phyloP scores from a whole-genome alignment of 2,797 vertebrate genomes.

The Liasis olivaceus region DNA sequence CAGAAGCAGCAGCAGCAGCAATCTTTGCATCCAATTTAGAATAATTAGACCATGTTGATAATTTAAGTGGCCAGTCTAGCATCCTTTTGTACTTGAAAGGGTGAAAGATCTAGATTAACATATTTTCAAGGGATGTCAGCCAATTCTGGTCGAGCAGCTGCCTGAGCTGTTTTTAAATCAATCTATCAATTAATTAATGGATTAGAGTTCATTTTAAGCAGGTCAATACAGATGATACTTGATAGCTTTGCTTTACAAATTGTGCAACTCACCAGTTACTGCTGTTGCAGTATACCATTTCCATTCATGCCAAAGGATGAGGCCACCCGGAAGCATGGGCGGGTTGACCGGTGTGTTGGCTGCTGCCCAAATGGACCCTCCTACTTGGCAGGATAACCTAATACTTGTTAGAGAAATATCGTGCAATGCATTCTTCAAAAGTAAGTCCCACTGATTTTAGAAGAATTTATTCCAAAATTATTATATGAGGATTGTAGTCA shows the following conservation, averaged over 20 bases:
- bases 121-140: slow-evolving; percentile 11
- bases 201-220: neutral
- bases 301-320: neutral
- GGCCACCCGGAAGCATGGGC: neutral
- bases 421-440: neutral
- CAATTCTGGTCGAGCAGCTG: neutral
- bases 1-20: neutral
- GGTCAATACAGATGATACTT: neutral
- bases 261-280: neutral
- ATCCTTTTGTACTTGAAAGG: neutral
- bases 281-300: neutral
- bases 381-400: neutral
- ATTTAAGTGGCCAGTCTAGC: neutral
- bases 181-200: neutral
- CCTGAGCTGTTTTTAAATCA: slow-evolving; percentile 9
- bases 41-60: slow-evolving; percentile 3
- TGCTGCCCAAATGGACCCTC: neutral
- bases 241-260: neutral
- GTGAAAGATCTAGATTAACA: neutral
- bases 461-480: neutral
- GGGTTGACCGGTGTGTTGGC: neutral
- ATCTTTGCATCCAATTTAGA: neutral
- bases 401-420: neutral
- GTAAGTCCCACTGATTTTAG: neutral
- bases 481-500: neutral